Conservation (phyloP, 2,888 invertebrate species). For the Drosophila nigricruria region DNA sequence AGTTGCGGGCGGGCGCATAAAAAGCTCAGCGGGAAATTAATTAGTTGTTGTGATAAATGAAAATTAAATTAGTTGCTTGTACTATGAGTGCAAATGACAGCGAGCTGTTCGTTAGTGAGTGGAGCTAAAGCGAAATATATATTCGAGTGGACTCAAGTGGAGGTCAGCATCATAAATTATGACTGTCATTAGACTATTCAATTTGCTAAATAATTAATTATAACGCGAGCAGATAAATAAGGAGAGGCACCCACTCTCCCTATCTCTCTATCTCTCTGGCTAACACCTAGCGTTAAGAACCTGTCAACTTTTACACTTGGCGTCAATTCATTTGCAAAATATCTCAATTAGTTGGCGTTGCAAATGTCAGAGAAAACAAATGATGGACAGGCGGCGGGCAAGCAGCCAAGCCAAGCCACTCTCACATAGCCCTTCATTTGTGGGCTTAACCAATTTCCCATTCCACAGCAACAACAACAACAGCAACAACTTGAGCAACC, state of each 20-base stretch:
- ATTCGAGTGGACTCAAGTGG: slow-evolving; percentile 14
- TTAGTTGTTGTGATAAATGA: slow-evolving; percentile 78
- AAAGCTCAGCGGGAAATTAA: slow-evolving; percentile 74
- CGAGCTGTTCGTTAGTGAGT: slow-evolving; percentile 6
- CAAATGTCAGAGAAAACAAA: slow-evolving; percentile 65
- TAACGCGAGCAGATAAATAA: background rate
- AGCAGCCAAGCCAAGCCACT: slow-evolving; percentile 31
- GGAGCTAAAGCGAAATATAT: slow-evolving; percentile 4
- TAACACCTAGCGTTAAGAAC: slow-evolving; percentile 3
- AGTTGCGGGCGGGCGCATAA: slow-evolving; percentile 36
- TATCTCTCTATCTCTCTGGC: background rate
- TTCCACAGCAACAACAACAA: background rate
- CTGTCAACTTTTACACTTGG: slow-evolving; percentile 53
- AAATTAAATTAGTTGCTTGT: slow-evolving; percentile 78
- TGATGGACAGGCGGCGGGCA: slow-evolving; percentile 49
- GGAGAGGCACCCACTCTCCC: background rate
- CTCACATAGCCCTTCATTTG: slow-evolving; percentile 49
- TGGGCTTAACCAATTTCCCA: slow-evolving; percentile 75
- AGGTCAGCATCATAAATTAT: slow-evolving; percentile 42
- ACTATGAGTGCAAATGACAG: slow-evolving; percentile 59
- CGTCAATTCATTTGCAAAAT: slow-evolving; percentile 60
- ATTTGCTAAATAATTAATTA: slow-evolving; percentile 44
- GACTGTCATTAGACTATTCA: slow-evolving; percentile 33
- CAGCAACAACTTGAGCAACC: slow-evolving; percentile 27
- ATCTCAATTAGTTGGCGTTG: slow-evolving; percentile 60